phyloP scores from a whole-genome alignment of 2,797 vertebrate genomes.

The Tenualosa ilisha region DNA sequence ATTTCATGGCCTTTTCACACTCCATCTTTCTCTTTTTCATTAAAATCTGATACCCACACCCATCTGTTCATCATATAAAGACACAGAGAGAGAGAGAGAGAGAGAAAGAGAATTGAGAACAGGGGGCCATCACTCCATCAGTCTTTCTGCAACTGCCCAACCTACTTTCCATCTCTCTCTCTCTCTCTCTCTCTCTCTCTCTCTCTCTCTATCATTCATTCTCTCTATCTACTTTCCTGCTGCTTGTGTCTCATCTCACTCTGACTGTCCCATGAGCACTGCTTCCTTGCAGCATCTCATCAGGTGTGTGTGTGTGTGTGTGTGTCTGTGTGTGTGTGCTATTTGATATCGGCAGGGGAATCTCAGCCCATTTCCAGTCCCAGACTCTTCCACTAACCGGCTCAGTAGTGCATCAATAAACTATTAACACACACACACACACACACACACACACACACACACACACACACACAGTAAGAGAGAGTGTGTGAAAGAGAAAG shows the following conservation, averaged over 20 bases:
- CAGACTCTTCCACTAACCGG: slow-evolving; percentile 62
- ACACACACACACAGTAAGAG: slow-evolving; percentile 29
- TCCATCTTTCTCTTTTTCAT: slow-evolving; percentile 57
- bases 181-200: slow-evolving; percentile 23
- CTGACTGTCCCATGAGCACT: slow-evolving; percentile 8
- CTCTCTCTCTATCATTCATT: slow-evolving; percentile 21
- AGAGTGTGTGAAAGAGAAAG: neutral
- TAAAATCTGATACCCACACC: slow-evolving; percentile 69
- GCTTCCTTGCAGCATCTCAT: slow-evolving; percentile 61
- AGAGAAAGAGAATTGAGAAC: slow-evolving; percentile 9
- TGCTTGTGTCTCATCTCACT: slow-evolving; percentile 26
- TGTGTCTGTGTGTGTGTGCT: slow-evolving; percentile 42
- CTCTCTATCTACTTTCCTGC: slow-evolving; percentile 53
- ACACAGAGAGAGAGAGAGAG: slow-evolving; percentile 23
- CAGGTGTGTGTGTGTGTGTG: slow-evolving; percentile 47
- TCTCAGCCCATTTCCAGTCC: slow-evolving; percentile 69
- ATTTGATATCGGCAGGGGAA: slow-evolving; percentile 68
- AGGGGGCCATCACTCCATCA: neutral
- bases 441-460: slow-evolving; percentile 35
- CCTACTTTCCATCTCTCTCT: neutral
- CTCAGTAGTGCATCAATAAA: slow-evolving; percentile 70
- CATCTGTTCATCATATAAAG: slow-evolving; percentile 68
- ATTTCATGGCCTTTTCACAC: slow-evolving; percentile 41
- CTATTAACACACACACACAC: slow-evolving; percentile 60
- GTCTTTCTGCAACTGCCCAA: neutral